These are phyloP conservation scores for Podarcis cretensis DNA, from an alignment of 2,113 vertebrate species.

Conservation along the genomic window DNA sequence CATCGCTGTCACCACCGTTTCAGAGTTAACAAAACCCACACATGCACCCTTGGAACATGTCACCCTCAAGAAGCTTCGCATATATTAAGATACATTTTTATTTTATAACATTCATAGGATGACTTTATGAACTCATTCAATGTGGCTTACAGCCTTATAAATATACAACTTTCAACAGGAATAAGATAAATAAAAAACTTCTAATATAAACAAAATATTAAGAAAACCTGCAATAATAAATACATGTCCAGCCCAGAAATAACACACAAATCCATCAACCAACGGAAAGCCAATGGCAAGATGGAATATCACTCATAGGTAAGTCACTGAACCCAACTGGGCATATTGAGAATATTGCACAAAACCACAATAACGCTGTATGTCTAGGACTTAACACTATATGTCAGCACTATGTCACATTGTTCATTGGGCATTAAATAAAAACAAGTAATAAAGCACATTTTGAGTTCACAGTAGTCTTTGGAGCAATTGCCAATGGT, in stretches of 20 bases:
- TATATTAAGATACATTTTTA: background rate
- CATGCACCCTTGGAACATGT: background rate
- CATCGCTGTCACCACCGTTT: background rate
- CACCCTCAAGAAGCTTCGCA: constrained; percentile 47
- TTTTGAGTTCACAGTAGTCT: constrained; percentile 27
- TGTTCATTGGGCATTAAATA: constrained; percentile 51
- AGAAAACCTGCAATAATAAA: background rate
- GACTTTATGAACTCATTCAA: background rate
- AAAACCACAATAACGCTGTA: background rate
- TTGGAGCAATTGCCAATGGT: background rate
- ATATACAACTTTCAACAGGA: background rate
- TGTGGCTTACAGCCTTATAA: background rate
- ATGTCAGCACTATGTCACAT: background rate
- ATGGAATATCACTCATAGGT: background rate
- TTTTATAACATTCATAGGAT: background rate
- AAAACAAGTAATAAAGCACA: constrained; percentile 2
- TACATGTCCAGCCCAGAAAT: background rate
- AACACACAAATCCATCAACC: background rate
- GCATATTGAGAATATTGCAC: background rate
- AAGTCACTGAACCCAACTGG: background rate
- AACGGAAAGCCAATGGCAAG: background rate
- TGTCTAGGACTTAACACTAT: background rate
- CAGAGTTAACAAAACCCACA: background rate
- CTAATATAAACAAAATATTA: background rate
- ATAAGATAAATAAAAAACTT: background rate